Evolutionary conservation across 2,888 invertebrate species (phyloP).

Genomic region (Mythimna vitellina): DNA sequence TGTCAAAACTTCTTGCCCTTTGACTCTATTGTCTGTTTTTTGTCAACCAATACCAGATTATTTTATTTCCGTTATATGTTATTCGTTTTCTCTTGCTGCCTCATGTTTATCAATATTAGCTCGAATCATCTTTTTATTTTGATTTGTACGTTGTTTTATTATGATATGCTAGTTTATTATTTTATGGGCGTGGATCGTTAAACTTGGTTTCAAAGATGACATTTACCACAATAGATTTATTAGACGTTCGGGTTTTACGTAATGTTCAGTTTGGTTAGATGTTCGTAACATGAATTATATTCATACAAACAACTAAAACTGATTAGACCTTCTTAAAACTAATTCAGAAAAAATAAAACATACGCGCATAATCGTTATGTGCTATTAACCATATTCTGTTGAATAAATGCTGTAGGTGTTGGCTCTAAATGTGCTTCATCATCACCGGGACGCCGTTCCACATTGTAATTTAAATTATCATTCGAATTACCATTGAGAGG

Average conservation of each 20-base stretch:
- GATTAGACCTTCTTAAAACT: not conserved
- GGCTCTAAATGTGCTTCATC: conserved; percentile 79
- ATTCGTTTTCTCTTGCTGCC: conserved; percentile 78
- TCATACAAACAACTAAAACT: not conserved
- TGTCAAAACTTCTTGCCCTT: conserved; percentile 86
- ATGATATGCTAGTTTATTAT: conserved; percentile 47
- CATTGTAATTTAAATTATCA: conserved; percentile 88
- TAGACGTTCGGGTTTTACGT: conserved; percentile 15
- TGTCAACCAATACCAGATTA: conserved; percentile 84
- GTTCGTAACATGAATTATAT: not conserved
- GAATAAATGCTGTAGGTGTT: conserved; percentile 73
- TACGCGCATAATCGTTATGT: conserved; percentile 31
- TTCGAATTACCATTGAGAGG: conserved; percentile 82
- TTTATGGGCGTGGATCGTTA: conserved; percentile 43
- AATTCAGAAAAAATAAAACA: not conserved
- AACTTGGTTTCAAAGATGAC: conserved; percentile 47
- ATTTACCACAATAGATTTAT: conserved; percentile 48
- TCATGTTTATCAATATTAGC: conserved; percentile 77
- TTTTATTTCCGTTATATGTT: conserved; percentile 89
- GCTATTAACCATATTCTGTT: conserved; percentile 75
- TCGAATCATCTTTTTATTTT: conserved; percentile 56
- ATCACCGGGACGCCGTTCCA: conserved; percentile 83
- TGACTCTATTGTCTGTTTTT: conserved; percentile 90
- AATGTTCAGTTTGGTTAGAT: conserved; percentile 5
- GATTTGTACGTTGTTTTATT: conserved; percentile 34